Evolutionary conservation across 2,113 vertebrate genomes (phyloP).

Genomic region (Callocephalon fimbriatum): DNA sequence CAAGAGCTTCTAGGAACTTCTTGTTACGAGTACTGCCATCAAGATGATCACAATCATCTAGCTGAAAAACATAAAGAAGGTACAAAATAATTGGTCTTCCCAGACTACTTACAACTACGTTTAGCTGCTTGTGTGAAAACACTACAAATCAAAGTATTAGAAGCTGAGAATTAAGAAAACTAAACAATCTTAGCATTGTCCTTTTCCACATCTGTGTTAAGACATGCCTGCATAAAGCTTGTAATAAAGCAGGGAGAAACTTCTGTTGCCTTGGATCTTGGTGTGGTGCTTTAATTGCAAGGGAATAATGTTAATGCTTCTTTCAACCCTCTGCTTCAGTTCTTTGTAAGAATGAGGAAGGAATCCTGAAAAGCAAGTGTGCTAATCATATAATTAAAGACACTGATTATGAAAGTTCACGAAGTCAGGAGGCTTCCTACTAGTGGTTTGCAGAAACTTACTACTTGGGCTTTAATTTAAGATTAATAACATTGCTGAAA

Average conservation of each 20-base stretch:
- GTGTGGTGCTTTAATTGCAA: background rate
- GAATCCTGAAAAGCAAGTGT: background rate
- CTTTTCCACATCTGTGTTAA: background rate
- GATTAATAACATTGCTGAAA: background rate
- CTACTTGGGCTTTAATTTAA: background rate
- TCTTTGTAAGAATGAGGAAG: background rate
- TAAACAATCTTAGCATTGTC: background rate
- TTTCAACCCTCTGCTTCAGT: background rate
- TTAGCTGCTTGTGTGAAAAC: background rate
- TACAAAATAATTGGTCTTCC: slow-evolving; percentile 18
- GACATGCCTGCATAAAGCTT: background rate
- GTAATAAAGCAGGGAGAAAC: background rate
- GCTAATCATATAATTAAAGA: background rate
- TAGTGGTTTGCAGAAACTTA: background rate
- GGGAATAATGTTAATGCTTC: background rate
- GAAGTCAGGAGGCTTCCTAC: background rate
- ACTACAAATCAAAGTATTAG: background rate
- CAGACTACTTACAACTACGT: background rate
- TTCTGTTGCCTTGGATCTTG: background rate
- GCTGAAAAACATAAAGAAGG: slow-evolving; percentile 92
- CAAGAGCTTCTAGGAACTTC: slow-evolving; percentile 92
- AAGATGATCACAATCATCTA: slow-evolving; percentile 89
- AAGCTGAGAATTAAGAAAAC: background rate
- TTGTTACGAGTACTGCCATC: slow-evolving; percentile 95
- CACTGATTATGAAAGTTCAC: background rate